Evolutionary conservation across 2,797 vertebrate species (phyloP).

Genomic region (Paramormyrops hopkinsi): DNA sequence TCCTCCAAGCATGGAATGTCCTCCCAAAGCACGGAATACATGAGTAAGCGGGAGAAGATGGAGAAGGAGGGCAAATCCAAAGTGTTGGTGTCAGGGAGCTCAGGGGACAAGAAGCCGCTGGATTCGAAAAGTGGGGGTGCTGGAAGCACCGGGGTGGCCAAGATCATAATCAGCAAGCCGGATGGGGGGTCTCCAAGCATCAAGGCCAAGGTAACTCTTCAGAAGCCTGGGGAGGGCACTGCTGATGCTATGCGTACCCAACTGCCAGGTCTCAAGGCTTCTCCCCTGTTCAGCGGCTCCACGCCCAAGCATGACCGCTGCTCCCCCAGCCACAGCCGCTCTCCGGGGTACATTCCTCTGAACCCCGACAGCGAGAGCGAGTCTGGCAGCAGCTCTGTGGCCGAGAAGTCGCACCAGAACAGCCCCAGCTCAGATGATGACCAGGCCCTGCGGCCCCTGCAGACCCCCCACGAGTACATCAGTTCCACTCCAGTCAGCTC

Average conservation of each 20-base stretch:
- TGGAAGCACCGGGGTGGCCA: constrained; percentile 82
- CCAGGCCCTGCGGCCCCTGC: constrained; percentile 70
- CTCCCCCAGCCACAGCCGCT: constrained; percentile 95
- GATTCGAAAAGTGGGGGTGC: constrained; percentile 79
- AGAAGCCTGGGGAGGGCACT: constrained; percentile 83
- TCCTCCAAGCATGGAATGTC: constrained; percentile 80
- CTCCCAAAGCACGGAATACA: constrained; percentile 77
- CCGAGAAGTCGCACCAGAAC: constrained; percentile 96
- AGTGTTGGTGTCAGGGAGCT: constrained; percentile 74
- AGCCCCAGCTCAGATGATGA: constrained; percentile 95
- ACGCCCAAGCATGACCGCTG: constrained; percentile 96
- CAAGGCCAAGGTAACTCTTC: constrained; percentile 92
- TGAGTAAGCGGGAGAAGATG: constrained; percentile 84
- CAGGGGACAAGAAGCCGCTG: constrained; percentile 83
- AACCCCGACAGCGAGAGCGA: constrained; percentile 96
- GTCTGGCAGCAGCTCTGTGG: constrained; percentile 91
- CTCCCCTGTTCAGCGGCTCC: constrained; percentile 91
- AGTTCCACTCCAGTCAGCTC: constrained; percentile 75
- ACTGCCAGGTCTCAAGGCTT: constrained; percentile 84
- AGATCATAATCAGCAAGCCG: constrained; percentile 98
- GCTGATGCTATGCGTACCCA: constrained; percentile 82
- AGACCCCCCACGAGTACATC: constrained; percentile 66
- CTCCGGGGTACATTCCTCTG: constrained; percentile 89
- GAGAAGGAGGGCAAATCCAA: constrained; percentile 92
- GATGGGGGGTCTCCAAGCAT: constrained; percentile 96